Evolutionary conservation across 1,140 invertebrate genomes (phyloP), one percentile per base, ranked within the genome.

Genomic region (Chymomyza costata): DNA sequence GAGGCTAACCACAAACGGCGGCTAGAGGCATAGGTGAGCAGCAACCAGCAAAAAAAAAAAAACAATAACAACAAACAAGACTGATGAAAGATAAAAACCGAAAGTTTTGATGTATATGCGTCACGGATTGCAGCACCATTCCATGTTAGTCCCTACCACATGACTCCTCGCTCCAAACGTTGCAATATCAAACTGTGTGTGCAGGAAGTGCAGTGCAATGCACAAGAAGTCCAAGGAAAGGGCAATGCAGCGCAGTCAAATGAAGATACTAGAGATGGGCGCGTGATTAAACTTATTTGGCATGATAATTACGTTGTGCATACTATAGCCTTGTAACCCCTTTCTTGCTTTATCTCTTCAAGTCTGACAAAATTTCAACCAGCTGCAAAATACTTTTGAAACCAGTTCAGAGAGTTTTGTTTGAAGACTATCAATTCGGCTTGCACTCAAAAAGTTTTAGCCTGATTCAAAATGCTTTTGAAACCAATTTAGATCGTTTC

Each of bases 31-130:
- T 54, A 54, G 63, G n/a, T n/a, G n/a, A 73, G 63, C 55, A 35
- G 39, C 66, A 65, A 63, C 25, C 34, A 52, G 11, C 30, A 52
- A 16, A n/a, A n/a, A n/a, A n/a, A n/a, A n/a, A n/a, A n/a, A 57
- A 21, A 28, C 47, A 69, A 53, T 55, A 43, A 44, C 25, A 54
- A 35, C 47, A 39, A 38, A 45, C 54, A 43, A 38, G 30, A 43
- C 43, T 46, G 71, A 60, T 80, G 73, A 78, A 68, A 78, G 73
- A 78, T 78, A 80, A 57, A 78, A 80, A 73, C 63, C 73, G 65
- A 78, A 70, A 78, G 67, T 78, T 76, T 78, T 78, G 73, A 78
- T 78, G 73, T 80, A 53, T 73, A 61, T 63, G 55, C 71, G 57
- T 62, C 66, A 65, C 52, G 53, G 52, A 61, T n/a, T n/a, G n/a